Evolutionary conservation across 2,113 vertebrate genomes (phyloP), one percentile per base, ranked within the genome.

Genomic region (Hypocryptadius cinnamomeus): DNA sequence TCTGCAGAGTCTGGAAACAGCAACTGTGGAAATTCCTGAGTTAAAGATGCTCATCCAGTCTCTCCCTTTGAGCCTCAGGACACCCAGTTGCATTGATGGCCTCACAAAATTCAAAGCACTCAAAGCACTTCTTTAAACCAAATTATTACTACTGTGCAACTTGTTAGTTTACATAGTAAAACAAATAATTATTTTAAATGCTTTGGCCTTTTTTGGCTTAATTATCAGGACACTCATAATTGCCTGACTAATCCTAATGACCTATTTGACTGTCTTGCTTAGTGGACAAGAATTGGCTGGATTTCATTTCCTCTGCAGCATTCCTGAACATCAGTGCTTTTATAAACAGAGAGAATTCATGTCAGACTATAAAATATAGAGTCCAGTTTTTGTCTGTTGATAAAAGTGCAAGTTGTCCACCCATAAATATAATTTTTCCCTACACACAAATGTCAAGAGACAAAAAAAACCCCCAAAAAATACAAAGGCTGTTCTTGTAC

Each of bases 171-270:
- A 94, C 65, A 39, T 0, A 79, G 63, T 86, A 84, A 86, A 95
- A 48, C 63, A 87, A 92, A 35, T 63, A 24, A n/a, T 85, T 69
- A 80, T 77, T 95, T 82, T 1, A 89, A 94, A 85, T 6, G n/a
- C 31, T 87, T 85, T 45, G n/a, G 39, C 51, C 83, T 93, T 50
- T 60, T 93, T 70, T 78, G 39, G 40, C 57, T 81, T 79, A 81
- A 93, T 86, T 95, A 89, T 21, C 50, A 76, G 33, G 79, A 66
- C 71, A 79, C 35, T 88, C 59, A 87, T 65, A 93, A 93, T 89
- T 94, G 87, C 21, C 80, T 76, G 72, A 83, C 69, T 85, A 85
- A 81, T 79, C 90, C 51, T 80, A 89, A 69, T 65, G 48, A 48
- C 68, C 44, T 79, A 42, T 60, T 79, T 3, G 8, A 88, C 57